Conservation (phyloP, 1,140 invertebrate genomes). For the Papilio polyxenes region DNA sequence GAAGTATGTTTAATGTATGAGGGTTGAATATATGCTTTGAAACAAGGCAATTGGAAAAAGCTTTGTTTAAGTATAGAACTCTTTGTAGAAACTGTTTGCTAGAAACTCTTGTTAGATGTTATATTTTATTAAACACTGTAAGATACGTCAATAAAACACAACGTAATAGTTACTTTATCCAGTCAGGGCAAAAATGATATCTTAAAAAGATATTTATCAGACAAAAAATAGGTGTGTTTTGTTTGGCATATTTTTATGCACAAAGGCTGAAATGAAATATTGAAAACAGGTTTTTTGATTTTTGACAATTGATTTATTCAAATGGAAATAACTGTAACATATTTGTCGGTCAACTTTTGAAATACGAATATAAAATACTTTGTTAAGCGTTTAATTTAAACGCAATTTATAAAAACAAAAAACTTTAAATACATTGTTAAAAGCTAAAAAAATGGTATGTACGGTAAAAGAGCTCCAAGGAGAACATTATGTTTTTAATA, state of each 20-base stretch:
- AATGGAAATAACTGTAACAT: no score
- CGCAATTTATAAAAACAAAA: no score
- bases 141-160: no score
- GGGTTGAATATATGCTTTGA: conserved; percentile 23
- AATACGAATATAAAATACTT: background rate
- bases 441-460: background rate
- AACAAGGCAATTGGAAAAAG: conserved; percentile 28
- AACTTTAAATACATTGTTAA: background rate
- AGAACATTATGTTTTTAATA: background rate
- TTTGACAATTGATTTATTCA: background rate
- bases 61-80: conserved; percentile 18
- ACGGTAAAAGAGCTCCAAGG: background rate
- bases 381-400: background rate
- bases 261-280: background rate
- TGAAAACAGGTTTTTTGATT: background rate
- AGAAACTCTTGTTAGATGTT: conserved; percentile 11
- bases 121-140: conserved; percentile 28
- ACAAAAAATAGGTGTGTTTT: background rate
- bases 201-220: background rate
- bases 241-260: background rate
- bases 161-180: background rate
- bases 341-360: no score
- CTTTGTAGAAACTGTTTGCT: conserved; percentile 25
- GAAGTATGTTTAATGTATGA: conserved; percentile 27
- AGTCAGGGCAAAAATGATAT: background rate